Base-by-base conservation (phyloP, 2,888 invertebrate species). In the Apamea sordens region DNA sequence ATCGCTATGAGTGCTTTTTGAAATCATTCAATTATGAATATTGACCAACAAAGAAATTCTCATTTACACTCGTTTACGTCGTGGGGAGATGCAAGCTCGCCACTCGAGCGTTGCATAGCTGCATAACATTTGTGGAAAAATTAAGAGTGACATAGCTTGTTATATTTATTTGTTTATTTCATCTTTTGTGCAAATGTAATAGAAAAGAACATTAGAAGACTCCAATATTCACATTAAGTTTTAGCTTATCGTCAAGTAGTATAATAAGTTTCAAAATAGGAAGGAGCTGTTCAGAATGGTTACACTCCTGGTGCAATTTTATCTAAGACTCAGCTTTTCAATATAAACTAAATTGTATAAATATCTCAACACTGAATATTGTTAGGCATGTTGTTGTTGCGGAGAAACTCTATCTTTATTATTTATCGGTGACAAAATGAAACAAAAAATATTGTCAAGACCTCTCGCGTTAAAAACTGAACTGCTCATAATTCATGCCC, bases 11-110 rank as follows among this genome's bases (percentile, higher is more conserved):
- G 94, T 93, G 94, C 92, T 93, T 91, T 94, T 93, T 93, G 92
- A 93, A 95, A 94, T 94, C 93, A 93, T 93, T 93, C 94, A 95
- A 96, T 96, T 95, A 95, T 94, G 93, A 94, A 93, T 93, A 94
- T 94, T 95, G 94, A 93, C 94, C 93, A 93, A 88, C 88, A 89
- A 89, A 89, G 88, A 87, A 84, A 72, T 86, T 84, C 84, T 84
- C 83, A 75, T 85, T 83, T 76, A 75, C 79, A 78, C 80, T 88
- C 82, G 36, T 87, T 88, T 83, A 79, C 59, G 64, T 64, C 24
- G 59, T 76, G 79, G 81, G 77, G 83, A 80, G 79, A 77, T 67
- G 47, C 28, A 2, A 59, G n/a, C 32, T 24, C 24, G 61, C 15
- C n/a, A 24, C 68, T 36, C 28, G 15, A 59, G 3, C 56, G 56